These are phyloP conservation scores for Neopelma chrysocephalum DNA, from an alignment of 2,797 vertebrate species.

Conservation along the genomic window DNA sequence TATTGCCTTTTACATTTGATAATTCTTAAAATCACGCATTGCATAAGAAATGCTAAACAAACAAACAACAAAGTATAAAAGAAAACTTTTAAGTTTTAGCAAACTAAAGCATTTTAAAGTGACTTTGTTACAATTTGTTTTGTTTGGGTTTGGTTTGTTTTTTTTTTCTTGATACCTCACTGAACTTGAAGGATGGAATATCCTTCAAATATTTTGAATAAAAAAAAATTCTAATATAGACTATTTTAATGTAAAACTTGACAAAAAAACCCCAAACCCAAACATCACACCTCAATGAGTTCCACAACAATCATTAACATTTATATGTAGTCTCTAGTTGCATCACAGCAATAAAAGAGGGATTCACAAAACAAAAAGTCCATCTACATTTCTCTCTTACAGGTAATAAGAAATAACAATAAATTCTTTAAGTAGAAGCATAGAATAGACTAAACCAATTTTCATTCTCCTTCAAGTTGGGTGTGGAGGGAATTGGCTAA, in stretches of 20 bases:
- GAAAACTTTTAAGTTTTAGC: background rate
- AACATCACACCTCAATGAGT: background rate
- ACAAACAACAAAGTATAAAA: background rate
- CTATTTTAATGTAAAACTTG: background rate
- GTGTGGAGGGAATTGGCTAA: conserved; percentile 63
- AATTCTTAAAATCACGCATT: background rate
- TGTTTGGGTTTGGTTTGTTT: no score
- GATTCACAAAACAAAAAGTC: background rate
- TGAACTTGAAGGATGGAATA: background rate
- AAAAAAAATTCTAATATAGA: background rate
- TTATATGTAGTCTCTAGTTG: background rate
- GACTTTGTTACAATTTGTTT: background rate
- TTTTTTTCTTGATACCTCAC: background rate
- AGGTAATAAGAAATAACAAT: background rate
- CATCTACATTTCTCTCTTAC: background rate
- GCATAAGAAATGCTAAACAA: background rate
- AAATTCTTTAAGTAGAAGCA: background rate
- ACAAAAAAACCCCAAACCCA: no score
- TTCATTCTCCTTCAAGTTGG: conserved; percentile 22
- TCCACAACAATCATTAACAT: background rate
- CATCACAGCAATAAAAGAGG: background rate
- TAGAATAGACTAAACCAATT: conserved; percentile 36
- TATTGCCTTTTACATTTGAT: background rate
- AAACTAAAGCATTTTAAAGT: background rate
- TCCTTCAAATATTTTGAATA: background rate